Evolutionary conservation across 2,888 invertebrate genomes (phyloP).

Genomic region (Abrostola tripartita): DNA sequence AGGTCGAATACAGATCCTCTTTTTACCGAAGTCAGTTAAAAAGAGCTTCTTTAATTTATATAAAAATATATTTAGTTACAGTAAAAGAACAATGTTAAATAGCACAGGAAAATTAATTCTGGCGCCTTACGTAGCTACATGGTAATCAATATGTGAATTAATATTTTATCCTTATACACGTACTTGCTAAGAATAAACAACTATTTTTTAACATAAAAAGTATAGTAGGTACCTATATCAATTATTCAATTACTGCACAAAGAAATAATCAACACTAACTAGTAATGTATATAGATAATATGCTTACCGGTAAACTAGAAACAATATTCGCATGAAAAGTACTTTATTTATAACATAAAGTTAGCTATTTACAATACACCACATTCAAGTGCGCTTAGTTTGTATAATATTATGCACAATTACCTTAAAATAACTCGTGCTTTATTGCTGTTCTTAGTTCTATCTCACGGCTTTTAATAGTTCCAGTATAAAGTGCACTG

Average conservation of each 20-base stretch:
- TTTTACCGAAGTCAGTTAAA: too few species aligned
- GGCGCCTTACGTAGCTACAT: not conserved
- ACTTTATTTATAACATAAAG: not conserved
- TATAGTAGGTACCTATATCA: too few species aligned
- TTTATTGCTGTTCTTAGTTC: slow-evolving; percentile 44
- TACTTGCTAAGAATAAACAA: too few species aligned
- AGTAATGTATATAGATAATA: not conserved
- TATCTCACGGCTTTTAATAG: slow-evolving; percentile 41
- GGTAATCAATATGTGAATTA: not conserved
- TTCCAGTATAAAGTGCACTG: slow-evolving; percentile 25
- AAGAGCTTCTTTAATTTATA: too few species aligned
- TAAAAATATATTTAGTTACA: not conserved
- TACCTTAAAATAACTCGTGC: slow-evolving; percentile 25
- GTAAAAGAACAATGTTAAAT: not conserved
- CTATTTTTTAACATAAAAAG: too few species aligned
- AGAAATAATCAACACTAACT: not conserved
- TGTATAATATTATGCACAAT: slow-evolving; percentile 1
- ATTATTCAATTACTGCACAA: not conserved
- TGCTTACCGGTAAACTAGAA: not conserved
- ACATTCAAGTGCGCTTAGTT: slow-evolving; percentile 11
- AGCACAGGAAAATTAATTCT: slow-evolving; percentile 5
- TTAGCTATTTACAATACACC: slow-evolving; percentile 4
- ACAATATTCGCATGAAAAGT: slow-evolving; percentile 1
- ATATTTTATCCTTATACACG: slow-evolving; percentile 6
- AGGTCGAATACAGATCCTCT: too few species aligned